A percentile compares a stretch with the other conserved stretches of the same genome.
phyloP scores from a whole-genome alignment of 2,888 invertebrate genomes.

The Miltochrista miniata region DNA sequence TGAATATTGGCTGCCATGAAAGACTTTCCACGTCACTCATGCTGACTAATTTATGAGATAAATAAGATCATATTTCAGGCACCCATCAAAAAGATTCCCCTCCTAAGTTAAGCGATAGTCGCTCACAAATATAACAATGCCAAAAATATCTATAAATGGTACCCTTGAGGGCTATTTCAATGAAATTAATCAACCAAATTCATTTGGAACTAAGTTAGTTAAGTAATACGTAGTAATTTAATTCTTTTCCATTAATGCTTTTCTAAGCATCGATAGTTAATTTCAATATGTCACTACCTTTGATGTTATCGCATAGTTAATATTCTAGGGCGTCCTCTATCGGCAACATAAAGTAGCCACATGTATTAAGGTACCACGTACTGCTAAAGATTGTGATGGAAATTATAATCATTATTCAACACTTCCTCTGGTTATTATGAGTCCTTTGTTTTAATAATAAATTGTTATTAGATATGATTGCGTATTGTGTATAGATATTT shows the following conservation, averaged over 20 bases:
- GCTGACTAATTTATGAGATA: too few relatives aligned
- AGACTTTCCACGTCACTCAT: too few relatives aligned
- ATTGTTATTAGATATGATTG: constrained; percentile 24
- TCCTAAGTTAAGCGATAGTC: too few relatives aligned
- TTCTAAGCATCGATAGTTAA: constrained; percentile 21
- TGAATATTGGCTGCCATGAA: too few relatives aligned
- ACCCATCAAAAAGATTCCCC: too few relatives aligned
- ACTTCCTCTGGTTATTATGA: constrained; percentile 56
- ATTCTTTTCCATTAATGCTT: constrained; percentile 8
- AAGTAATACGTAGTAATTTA: not conserved
- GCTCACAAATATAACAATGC: too few relatives aligned
- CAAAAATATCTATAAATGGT: too few relatives aligned
- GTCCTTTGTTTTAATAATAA: constrained; percentile 48
- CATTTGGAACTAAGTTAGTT: not conserved
- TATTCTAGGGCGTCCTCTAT: constrained; percentile 59
- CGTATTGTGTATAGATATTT: constrained; percentile 21
- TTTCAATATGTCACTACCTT: constrained; percentile 49
- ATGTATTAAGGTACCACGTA: constrained; percentile 44
- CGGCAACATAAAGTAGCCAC: constrained; percentile 65
- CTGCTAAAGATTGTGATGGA: constrained; percentile 64
- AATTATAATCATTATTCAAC: constrained; percentile 72
- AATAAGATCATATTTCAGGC: too few relatives aligned
- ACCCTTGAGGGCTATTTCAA: too few relatives aligned
- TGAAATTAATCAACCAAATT: too few relatives aligned
- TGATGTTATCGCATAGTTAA: constrained; percentile 69